These are phyloP conservation scores for Acanthochromis polyacanthus DNA, from an alignment of 2,113 vertebrate genomes.

Conservation along the genomic window DNA sequence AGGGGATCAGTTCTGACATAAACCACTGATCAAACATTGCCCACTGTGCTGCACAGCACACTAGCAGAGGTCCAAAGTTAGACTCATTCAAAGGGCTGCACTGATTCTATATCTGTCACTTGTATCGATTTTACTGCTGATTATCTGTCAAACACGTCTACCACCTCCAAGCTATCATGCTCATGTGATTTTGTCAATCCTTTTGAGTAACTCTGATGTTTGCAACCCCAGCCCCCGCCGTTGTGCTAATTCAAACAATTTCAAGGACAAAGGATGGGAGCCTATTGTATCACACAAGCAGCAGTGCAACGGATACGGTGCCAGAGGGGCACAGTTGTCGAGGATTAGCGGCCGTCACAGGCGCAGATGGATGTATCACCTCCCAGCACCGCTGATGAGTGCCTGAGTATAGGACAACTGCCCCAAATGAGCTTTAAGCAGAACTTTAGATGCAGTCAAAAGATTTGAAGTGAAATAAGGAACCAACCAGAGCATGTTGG, in stretches of 20 bases:
- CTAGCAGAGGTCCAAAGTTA: background rate
- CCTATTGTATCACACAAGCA: constrained; percentile 87
- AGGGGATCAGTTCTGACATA: too few species aligned
- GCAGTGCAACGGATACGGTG: constrained; percentile 87
- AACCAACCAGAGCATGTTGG: background rate
- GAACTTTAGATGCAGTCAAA: background rate
- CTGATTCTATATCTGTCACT: background rate
- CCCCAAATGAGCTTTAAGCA: constrained; percentile 15
- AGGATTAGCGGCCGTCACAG: constrained; percentile 73
- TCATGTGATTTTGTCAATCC: constrained; percentile 64
- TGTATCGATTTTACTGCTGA: constrained; percentile 2
- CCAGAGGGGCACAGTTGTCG: constrained; percentile 83
- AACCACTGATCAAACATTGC: too few species aligned
- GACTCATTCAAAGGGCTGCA: background rate
- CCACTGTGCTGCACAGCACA: too few species aligned
- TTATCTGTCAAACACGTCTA: constrained; percentile 11
- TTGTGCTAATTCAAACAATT: constrained; percentile 96
- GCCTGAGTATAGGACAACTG: constrained; percentile 53
- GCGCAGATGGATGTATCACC: constrained; percentile 70
- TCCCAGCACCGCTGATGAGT: constrained; percentile 41
- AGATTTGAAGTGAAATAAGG: constrained; percentile 6
- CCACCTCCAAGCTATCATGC: constrained; percentile 47
- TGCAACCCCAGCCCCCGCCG: constrained; percentile 79
- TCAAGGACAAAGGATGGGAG: constrained; percentile 90
- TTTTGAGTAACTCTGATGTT: constrained; percentile 53